Evolutionary conservation across 2,888 invertebrate species (phyloP), one percentile per base, ranked within the genome.

Genomic region (Oegoconia quadripuncta): DNA sequence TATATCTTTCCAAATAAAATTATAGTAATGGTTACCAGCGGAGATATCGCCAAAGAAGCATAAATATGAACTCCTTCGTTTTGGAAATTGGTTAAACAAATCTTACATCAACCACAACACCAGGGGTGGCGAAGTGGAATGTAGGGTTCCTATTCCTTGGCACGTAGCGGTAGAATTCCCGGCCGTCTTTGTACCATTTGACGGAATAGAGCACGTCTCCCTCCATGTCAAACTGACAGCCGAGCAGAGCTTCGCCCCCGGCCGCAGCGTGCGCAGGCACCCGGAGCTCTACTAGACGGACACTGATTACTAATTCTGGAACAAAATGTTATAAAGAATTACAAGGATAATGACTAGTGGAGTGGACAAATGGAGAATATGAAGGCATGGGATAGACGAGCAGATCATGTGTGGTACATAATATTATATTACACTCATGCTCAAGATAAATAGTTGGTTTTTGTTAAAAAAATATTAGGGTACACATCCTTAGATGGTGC

Each of bases 171-270:
- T 92, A 96, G 86, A 96, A 95, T 78, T 95, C 95, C 62, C 92
- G 89, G 34, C 91, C 93, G 62, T 95, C 94, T 66, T 95, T 95
- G 87, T 95, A 95, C 96, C 96, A 96, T 79, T 95, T 95, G 50
- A 96, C 93, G n/a, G 95, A 94, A 74, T 96, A 96, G 34, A 96
- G 86, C 11, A 89, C 89, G 67, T 95, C 95, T 2, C 91, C 92
- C 15, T 80, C 83, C 80, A 96, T 78, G 76, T 95, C 93, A 68
- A 92, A 96, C 75, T 92, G 91, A 78, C 96, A 96, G 39, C 93
- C 94, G 42, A 96, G 83, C 17, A 91, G 84, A 3, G 93, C 93
- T 57, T 90, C 90, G 55, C 93, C 91, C 36, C 93, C 93, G 45
- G 93, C 90, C 36, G 93, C 91, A 50, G 92, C 93, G 71, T 95